Conservation (phyloP, 2,113 vertebrate species). For the Tachuris rubrigastra region DNA sequence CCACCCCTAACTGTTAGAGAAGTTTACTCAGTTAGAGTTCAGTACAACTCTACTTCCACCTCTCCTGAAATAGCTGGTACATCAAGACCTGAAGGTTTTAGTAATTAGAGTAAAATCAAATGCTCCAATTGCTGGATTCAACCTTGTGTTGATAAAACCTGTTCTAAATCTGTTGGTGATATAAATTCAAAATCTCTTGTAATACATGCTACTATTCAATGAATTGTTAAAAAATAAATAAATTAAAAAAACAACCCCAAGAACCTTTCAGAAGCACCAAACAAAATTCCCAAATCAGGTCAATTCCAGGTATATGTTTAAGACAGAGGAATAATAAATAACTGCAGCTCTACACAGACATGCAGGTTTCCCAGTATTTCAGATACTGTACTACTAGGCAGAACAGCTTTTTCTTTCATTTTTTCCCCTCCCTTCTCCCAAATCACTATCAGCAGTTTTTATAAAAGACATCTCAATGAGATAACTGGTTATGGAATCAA, state of each 20-base stretch:
- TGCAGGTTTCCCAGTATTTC: not conserved
- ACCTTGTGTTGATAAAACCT: not conserved
- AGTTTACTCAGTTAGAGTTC: not conserved
- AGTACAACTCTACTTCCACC: not conserved
- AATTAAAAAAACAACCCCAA: not conserved
- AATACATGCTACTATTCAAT: not conserved
- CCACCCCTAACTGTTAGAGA: not conserved
- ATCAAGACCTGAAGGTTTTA: not conserved
- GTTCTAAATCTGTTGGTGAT: not conserved
- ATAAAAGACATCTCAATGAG: slow-evolving; percentile 60
- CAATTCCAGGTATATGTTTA: not conserved
- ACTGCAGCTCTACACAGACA: not conserved
- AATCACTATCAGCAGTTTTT: slow-evolving; percentile 57
- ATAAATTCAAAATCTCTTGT: not conserved
- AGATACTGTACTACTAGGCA: not conserved
- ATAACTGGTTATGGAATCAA: slow-evolving; percentile 68
- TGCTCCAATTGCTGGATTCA: not conserved
- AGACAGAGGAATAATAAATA: not conserved
- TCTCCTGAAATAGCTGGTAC: not conserved
- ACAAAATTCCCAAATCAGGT: not conserved
- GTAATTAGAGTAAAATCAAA: not conserved
- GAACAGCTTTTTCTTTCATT: not conserved
- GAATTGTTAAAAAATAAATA: not conserved
- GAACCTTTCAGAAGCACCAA: not conserved
- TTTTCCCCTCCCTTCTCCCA: not conserved